phyloP scores from a whole-genome alignment of 2,888 invertebrate species.

The Cetonia aurata region DNA sequence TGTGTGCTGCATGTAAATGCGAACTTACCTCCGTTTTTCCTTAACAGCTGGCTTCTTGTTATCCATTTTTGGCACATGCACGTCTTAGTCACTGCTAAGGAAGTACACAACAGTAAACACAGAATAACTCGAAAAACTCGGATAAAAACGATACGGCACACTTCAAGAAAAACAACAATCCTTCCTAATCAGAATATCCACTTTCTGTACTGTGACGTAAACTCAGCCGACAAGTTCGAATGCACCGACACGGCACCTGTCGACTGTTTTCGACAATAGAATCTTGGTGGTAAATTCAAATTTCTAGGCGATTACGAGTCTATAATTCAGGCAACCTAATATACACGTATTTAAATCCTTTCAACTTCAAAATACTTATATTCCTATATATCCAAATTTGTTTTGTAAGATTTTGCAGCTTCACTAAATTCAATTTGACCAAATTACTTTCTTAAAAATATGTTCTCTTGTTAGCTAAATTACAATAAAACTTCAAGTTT shows the following conservation, averaged over 20 bases:
- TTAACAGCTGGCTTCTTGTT: slow-evolving; percentile 66
- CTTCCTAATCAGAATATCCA: slow-evolving; percentile 55
- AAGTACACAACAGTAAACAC: slow-evolving; percentile 57
- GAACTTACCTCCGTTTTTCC: slow-evolving; percentile 78
- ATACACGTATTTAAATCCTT: not conserved
- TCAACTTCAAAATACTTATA: too few relatives aligned
- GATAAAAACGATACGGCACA: slow-evolving; percentile 45
- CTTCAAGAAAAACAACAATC: slow-evolving; percentile 54
- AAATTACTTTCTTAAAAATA: not conserved
- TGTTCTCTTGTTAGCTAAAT: not conserved
- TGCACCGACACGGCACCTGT: slow-evolving; percentile 49
- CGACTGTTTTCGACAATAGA: slow-evolving; percentile 8
- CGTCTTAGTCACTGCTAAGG: slow-evolving; percentile 67
- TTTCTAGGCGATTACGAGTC: not conserved
- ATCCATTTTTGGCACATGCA: slow-evolving; percentile 61
- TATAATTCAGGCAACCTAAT: slow-evolving; percentile 14
- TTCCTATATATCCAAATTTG: not conserved
- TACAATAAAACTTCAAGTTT: not conserved
- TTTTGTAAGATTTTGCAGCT: not conserved
- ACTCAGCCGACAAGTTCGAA: slow-evolving; percentile 51
- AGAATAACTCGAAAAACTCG: slow-evolving; percentile 44
- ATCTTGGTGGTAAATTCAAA: slow-evolving; percentile 25
- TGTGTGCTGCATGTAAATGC: not conserved
- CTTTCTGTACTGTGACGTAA: slow-evolving; percentile 58
- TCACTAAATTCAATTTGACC: not conserved